phyloP scores from a whole-genome alignment of 2,888 invertebrate species.

The Hybos culiciformis region DNA sequence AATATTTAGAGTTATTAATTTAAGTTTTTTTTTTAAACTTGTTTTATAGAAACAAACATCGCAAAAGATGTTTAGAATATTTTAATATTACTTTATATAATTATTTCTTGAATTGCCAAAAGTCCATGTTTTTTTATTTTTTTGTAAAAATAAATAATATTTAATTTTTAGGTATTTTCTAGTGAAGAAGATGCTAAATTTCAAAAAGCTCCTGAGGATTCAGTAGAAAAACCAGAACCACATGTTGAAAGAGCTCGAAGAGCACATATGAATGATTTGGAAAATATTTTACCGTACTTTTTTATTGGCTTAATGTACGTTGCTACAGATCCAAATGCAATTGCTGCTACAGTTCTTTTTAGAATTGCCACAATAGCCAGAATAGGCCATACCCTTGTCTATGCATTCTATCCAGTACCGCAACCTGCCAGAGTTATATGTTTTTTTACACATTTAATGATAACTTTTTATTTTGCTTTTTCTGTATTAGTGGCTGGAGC shows the following conservation, averaged over 20 bases:
- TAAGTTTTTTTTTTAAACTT: too few relatives aligned
- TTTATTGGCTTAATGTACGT: conserved; percentile 43
- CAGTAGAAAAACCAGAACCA: conserved; percentile 27
- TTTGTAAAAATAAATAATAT: neutral
- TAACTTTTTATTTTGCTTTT: conserved; percentile 40
- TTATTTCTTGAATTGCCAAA: neutral
- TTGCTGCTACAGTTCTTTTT: conserved; percentile 41
- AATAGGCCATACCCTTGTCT: conserved; percentile 46
- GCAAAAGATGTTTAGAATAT: neutral
- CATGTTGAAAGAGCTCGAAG: conserved; percentile 40
- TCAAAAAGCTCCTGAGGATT: neutral
- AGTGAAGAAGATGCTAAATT: too few relatives aligned
- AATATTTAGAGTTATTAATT: too few relatives aligned
- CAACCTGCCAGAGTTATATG: conserved; percentile 41
- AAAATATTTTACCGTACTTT: conserved; percentile 50
- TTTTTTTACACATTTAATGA: conserved; percentile 33
- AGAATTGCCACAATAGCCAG: conserved; percentile 41
- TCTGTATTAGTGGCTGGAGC: conserved; percentile 28
- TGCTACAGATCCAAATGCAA: conserved; percentile 40
- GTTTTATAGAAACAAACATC: too few relatives aligned
- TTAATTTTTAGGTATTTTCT: too few relatives aligned
- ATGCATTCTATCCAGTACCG: conserved; percentile 44
- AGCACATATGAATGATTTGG: conserved; percentile 54
- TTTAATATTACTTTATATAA: neutral
- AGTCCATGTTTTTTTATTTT: neutral